Evolutionary conservation across 2,113 vertebrate species (phyloP), one percentile per base, ranked within the genome.

Genomic region (Calypte anna): DNA sequence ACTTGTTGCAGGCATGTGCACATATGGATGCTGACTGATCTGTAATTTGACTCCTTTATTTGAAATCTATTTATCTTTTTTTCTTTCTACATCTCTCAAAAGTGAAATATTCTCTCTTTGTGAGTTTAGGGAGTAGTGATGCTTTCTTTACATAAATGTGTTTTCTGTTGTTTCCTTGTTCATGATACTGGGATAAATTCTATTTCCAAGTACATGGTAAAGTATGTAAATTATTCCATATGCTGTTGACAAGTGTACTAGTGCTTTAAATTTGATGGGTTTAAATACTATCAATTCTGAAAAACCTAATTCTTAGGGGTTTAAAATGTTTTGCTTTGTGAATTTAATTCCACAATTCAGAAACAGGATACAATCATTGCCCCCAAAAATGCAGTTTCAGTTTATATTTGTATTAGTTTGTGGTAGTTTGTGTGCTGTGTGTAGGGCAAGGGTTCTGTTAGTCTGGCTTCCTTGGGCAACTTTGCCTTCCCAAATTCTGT

Each of bases 1-100:
- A 0, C 27, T 81, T 7, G 3, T 55, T 83, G 73, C 30, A 61
- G 46, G 25, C 55, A 5, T 4, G 11, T 59, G n/a, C 3, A 1
- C 23, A 1, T 51, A 15, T 1, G 20, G 24, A 31, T 77, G 33
- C 14, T 86, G 59, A 36, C 27, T 81, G 11, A 66, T 28, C 25
- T 83, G 23, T 68, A 31, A 57, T 77, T 61, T 86, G 25, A 61
- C 24, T 67, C 24, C 46, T 13, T 48, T 17, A 3, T 7, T 72
- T 51, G 14, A 73, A 83, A 46, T 31, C 12, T 10, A 21, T 79
- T 63, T 72, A 7, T 79, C 10, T 27, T 57, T 38, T 59, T 75
- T 59, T 51, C 7, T 73, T 72, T 86, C 43, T 74, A 20, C 2
- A 3, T 64, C 8, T 76, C 44, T 59, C 30, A 28, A 6, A 82